Percentiles rank a stretch among this genome's conserved stretches.
phyloP scores from a whole-genome alignment of 2,888 invertebrate species.

The Troides helena region DNA sequence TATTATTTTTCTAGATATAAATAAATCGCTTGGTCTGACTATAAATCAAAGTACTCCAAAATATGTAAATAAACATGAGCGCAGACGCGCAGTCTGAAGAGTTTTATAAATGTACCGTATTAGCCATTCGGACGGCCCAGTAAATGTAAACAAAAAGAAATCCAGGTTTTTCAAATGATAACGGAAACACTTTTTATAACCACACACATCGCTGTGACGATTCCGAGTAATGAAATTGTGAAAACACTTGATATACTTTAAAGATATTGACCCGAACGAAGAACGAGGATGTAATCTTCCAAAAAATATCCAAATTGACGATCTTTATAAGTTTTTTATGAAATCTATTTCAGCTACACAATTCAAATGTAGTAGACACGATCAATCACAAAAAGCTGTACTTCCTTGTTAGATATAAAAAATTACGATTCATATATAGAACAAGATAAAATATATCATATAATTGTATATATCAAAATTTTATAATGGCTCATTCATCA shows the following conservation, averaged over 20 bases:
- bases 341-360: too few relatives aligned
- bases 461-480: too few relatives aligned
- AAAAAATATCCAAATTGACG: not conserved
- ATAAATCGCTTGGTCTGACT: slow-evolving; percentile 4
- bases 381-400: not conserved
- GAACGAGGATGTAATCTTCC: not conserved
- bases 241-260: slow-evolving; percentile 14
- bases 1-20: not conserved
- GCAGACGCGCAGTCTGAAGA: slow-evolving; percentile 62
- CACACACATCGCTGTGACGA: slow-evolving; percentile 7
- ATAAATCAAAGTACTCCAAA: slow-evolving; percentile 45
- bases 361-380: not conserved
- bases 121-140: slow-evolving; percentile 10
- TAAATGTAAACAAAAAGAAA: slow-evolving; percentile 12
- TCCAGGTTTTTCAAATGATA: slow-evolving; percentile 14
- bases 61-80: slow-evolving; percentile 46
- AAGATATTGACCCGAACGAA: slow-evolving; percentile 13
- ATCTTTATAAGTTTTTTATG: too few relatives aligned
- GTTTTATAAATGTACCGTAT: slow-evolving; percentile 38
- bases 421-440: too few relatives aligned
- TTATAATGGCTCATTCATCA: too few relatives aligned
- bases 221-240: slow-evolving; percentile 16
- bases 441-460: too few relatives aligned
- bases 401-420: not conserved
- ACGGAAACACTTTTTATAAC: slow-evolving; percentile 11